phyloP scores from a whole-genome alignment of 1,140 invertebrate species.

The Tribolium castaneum region DNA sequence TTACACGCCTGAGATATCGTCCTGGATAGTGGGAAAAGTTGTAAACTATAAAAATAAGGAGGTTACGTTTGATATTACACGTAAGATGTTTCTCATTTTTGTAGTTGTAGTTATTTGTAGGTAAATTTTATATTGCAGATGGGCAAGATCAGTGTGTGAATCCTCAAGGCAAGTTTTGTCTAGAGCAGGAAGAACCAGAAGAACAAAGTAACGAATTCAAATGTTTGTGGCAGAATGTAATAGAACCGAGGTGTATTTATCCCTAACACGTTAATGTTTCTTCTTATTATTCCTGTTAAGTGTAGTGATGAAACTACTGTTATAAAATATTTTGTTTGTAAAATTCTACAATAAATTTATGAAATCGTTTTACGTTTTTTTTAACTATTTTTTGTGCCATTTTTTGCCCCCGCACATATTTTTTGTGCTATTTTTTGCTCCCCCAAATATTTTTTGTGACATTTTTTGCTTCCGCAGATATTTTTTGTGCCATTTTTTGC shows the following conservation, averaged over 20 bases:
- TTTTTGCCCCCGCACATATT: too few species aligned
- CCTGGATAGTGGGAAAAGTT: conserved; percentile 27
- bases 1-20: conserved; percentile 30
- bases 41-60: conserved; percentile 15
- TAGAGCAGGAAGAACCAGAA: not conserved
- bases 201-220: not conserved
- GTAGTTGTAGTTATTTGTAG: not conserved
- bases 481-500: too few species aligned
- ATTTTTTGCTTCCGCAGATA: too few species aligned
- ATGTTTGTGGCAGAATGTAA: not conserved
- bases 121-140: conserved; percentile 2
- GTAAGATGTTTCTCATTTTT: not conserved
- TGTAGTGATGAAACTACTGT: too few species aligned
- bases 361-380: too few species aligned
- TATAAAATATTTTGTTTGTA: too few species aligned
- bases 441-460: too few species aligned
- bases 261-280: too few species aligned
- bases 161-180: conserved; percentile 32
- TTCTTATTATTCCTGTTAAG: too few species aligned
- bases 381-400: too few species aligned
- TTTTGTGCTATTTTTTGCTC: too few species aligned
- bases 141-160: conserved; percentile 7
- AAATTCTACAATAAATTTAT: too few species aligned
- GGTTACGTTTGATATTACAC: conserved; percentile 17
- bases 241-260: not conserved